phyloP scores from a whole-genome alignment of 2,888 invertebrate species.

The Hecatera dysodea region DNA sequence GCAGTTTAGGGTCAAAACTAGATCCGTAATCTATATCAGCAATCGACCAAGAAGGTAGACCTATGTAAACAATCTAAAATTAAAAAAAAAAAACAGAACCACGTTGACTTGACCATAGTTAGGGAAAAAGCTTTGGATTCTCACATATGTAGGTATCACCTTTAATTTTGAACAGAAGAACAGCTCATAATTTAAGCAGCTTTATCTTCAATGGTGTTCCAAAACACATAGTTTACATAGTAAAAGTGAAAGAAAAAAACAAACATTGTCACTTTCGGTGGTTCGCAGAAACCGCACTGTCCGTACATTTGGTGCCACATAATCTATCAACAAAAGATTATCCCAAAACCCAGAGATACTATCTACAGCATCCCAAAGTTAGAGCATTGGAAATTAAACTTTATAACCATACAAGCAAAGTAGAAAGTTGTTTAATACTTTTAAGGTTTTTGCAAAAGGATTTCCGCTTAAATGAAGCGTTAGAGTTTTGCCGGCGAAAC shows the following conservation, averaged over 20 bases:
- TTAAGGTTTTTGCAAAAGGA: conserved; percentile 65
- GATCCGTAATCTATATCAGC: too few species aligned
- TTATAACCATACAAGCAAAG: conserved; percentile 39
- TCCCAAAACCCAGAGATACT: conserved; percentile 75
- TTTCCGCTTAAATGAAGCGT: conserved; percentile 78
- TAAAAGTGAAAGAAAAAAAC: conserved; percentile 57
- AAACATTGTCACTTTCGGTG: conserved; percentile 79
- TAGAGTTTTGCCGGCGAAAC: conserved; percentile 76
- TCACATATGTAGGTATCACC: background rate
- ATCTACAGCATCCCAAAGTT: conserved; percentile 61
- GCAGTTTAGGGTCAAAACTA: too few species aligned
- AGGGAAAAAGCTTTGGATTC: background rate
- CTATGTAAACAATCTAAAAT: background rate
- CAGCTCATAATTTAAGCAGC: background rate
- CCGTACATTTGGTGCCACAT: conserved; percentile 71
- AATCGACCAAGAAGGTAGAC: too few species aligned
- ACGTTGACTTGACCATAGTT: background rate
- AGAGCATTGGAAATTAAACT: conserved; percentile 50
- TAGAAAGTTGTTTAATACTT: conserved; percentile 36
- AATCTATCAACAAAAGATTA: conserved; percentile 89
- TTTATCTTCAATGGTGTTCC: conserved; percentile 17
- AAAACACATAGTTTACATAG: conserved; percentile 39
- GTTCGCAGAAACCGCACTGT: conserved; percentile 79
- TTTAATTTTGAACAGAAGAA: background rate
- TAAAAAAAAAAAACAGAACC: background rate